Evolutionary conservation across 2,113 vertebrate species (phyloP).

Genomic region (Numenius arquata): DNA sequence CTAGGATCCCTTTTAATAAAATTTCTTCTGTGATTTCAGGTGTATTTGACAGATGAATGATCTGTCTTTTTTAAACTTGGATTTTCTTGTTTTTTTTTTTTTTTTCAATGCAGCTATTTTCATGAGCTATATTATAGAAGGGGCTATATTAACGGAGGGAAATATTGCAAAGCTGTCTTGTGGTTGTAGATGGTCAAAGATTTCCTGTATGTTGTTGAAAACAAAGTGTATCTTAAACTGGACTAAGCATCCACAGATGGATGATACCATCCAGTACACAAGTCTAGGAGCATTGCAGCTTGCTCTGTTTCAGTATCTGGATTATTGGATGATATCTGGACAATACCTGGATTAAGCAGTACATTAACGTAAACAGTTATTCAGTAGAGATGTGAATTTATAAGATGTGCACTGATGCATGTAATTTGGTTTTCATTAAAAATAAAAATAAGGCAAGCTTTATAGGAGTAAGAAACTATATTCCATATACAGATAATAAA

Average conservation of each 20-base stretch:
- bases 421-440: background rate
- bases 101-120: background rate
- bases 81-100: background rate
- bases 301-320: background rate
- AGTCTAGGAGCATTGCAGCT: background rate
- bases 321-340: background rate
- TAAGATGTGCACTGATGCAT: background rate
- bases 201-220: background rate
- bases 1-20: background rate
- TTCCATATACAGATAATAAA: background rate
- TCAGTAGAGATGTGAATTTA: background rate
- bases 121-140: background rate
- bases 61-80: background rate
- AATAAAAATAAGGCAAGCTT: background rate
- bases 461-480: background rate
- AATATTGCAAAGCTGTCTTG: background rate
- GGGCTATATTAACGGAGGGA: background rate
- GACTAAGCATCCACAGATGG: background rate
- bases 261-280: background rate
- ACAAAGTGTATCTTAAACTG: background rate
- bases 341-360: background rate
- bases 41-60: background rate
- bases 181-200: background rate
- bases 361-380: background rate
- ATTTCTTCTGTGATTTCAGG: background rate